phyloP scores from a whole-genome alignment of 2,113 vertebrate genomes.

The Scomber scombrus region DNA sequence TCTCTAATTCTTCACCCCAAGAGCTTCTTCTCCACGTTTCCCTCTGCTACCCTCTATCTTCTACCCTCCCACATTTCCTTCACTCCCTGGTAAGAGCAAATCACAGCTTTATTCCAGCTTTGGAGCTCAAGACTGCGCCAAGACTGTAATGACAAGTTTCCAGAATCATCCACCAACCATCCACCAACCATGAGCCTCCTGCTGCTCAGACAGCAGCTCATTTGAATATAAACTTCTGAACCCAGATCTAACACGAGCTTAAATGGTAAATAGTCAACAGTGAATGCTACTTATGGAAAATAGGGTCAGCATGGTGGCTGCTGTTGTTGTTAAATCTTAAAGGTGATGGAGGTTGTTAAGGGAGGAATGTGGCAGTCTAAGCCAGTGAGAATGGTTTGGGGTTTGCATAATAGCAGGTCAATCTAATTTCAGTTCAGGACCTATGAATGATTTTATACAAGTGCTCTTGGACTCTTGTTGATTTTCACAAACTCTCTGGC shows the following conservation, averaged over 20 bases:
- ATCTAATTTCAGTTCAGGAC: conserved; percentile 57
- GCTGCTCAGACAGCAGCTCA: conserved; percentile 52
- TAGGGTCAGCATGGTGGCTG: conserved; percentile 26
- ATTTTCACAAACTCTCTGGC: conserved; percentile 38
- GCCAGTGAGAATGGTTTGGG: conserved; percentile 61
- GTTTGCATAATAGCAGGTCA: conserved; percentile 71
- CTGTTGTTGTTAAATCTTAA: conserved; percentile 44
- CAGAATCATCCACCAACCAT: conserved; percentile 48
- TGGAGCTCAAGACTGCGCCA: conserved; percentile 50
- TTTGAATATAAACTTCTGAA: conserved; percentile 74
- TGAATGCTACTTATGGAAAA: conserved; percentile 65
- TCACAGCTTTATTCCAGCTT: conserved; percentile 43
- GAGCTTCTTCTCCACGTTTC: conserved; percentile 54
- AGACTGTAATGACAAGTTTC: conserved; percentile 65
- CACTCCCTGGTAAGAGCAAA: conserved; percentile 42
- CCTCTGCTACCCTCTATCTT: conserved; percentile 34
- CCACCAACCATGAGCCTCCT: conserved; percentile 20
- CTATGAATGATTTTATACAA: conserved; percentile 58
- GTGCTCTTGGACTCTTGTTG: conserved; percentile 40
- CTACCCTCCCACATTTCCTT: conserved; percentile 16
- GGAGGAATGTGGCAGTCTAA: conserved; percentile 52
- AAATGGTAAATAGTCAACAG: conserved; percentile 58
- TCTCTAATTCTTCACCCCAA: conserved; percentile 64
- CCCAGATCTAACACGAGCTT: conserved; percentile 34
- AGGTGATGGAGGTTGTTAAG: conserved; percentile 50